Evolutionary conservation across 2,113 vertebrate species (phyloP), one percentile per base, ranked within the genome.

Genomic region (Fulica atra): DNA sequence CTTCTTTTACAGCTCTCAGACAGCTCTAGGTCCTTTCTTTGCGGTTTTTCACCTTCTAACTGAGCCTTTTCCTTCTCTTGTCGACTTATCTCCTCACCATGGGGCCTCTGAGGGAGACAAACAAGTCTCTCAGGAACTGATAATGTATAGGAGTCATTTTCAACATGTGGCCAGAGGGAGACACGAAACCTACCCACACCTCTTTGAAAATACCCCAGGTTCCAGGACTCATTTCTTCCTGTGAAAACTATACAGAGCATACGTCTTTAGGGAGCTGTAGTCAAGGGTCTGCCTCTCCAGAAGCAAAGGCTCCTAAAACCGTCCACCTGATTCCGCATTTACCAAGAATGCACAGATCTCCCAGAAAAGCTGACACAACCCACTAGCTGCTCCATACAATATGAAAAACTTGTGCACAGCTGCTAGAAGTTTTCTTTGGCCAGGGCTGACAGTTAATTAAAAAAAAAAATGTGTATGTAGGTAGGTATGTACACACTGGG

Each of bases 111-210:
- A 85, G 65, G 44, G 65, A 56, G 44, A 44, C 69, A 97, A 89
- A 95, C 89, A 95, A 89, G 94, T 89, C 38, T 86, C 84, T 29
- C 46, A 79, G 53, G 44, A 76, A 16, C 81, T 80, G 95, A 95
- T 97, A 96, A 87, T 44, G 8, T 28, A 35, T 51, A 57, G 71
- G 4, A 71, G 56, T 13, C 42, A 31, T 83, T 93, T 96, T 81
- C n/a, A 86, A 36, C 56, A 17, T 16, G 20, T 56, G 53, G 40
- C 48, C 51, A 81, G 46, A 76, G 24, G 24, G 35, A 91, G 53
- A 76, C 87, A 31, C 50, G 61, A 73, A 89, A 59, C 25, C 25
- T 82, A 38, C 13, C 5, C 24, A 64, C 23, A 89, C 51, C 18
- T 56, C 36, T 66, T 9, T 61, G 51, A 81, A 90, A 94, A 81